phyloP scores from a whole-genome alignment of 2,888 invertebrate genomes.

The Drosophila kanekoi region DNA sequence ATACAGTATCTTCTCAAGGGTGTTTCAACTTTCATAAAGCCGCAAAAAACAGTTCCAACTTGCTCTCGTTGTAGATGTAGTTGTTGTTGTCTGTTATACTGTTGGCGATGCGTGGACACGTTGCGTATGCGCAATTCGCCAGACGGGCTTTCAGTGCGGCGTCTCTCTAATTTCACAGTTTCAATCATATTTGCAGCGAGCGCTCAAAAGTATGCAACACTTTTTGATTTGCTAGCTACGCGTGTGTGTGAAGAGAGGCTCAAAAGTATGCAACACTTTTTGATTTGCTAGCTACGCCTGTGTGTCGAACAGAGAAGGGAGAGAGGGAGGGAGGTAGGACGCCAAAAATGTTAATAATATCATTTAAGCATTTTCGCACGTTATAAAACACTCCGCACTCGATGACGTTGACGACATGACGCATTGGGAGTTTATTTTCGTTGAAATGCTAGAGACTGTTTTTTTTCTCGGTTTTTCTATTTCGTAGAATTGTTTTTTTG shows the following conservation, averaged over 20 bases:
- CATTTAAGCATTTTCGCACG: conserved; percentile 67
- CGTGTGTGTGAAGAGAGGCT: background rate
- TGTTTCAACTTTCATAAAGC: background rate
- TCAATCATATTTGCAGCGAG: conserved; percentile 37
- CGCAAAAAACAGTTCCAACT: background rate
- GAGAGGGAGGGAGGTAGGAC: background rate
- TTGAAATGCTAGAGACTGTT: conserved; percentile 34
- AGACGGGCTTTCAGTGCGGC: conserved; percentile 25
- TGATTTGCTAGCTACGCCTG: conserved; percentile 10
- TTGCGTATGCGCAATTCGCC: conserved; percentile 74
- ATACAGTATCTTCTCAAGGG: background rate
- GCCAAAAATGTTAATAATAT: conserved; percentile 64
- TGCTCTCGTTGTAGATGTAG: background rate
- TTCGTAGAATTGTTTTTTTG: conserved; percentile 4
- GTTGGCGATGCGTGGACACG: conserved; percentile 65
- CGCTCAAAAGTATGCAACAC: conserved; percentile 17
- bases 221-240: conserved; percentile 17
- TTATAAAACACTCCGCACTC: conserved; percentile 74
- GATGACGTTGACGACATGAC: conserved; percentile 54
- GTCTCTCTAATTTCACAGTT: conserved; percentile 35
- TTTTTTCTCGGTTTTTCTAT: background rate
- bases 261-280: conserved; percentile 19
- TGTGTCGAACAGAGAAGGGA: no score
- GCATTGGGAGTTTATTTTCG: conserved; percentile 70
- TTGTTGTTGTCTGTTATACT: background rate